Base-by-base conservation (phyloP, 2,888 invertebrate species). In the Lutraria lutraria region DNA sequence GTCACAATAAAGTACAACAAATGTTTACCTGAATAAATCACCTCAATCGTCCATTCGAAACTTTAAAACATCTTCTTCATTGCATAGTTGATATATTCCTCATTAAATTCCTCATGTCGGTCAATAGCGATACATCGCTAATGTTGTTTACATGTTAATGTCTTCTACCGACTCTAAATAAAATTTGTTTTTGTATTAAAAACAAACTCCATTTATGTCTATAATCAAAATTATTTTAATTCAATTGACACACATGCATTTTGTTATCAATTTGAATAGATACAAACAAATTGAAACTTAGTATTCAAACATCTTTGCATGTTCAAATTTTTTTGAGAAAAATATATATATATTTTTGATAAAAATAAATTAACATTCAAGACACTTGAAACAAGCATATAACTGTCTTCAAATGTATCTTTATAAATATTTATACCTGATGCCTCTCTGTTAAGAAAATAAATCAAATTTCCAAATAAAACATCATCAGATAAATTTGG, bases 211-310 rank as follows among this genome's bases (percentile, higher is more conserved):
- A 25, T 68, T 68, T 25, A 12, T 68, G 25, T 25, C 63, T 68
- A 25, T 25, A 68, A 68, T 68, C 63, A 68, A 68, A 68, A 68
- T 68, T 25, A 68, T 68, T 43, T n/a, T 25, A 68, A 25, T 68
- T 68, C 25, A 68, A 68, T 25, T 25, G n/a, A n/a, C 25, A n/a
- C n/a, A 25, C 63, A n/a, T 25, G 63, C 8, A 4, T 68, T n/a
- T 68, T 25, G 0, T 25, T 25, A 68, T 68, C n/a, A 68, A n/a
- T 68, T 68, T 25, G 25, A 68, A 68, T 68, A 68, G 63, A 68
- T 25, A 68, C 63, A n/a, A 25, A 10, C 25, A 68, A 68, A 25
- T 68, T 8, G n/a, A 25, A 25, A 68, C 25, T 25, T 68, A 25
- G 25, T 25, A 25, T n/a, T n/a, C 21, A 68, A 68, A 68, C n/a